These are phyloP conservation scores for Ypsolopha scabrella DNA, from an alignment of 2,888 invertebrate genomes.

Conservation along the genomic window DNA sequence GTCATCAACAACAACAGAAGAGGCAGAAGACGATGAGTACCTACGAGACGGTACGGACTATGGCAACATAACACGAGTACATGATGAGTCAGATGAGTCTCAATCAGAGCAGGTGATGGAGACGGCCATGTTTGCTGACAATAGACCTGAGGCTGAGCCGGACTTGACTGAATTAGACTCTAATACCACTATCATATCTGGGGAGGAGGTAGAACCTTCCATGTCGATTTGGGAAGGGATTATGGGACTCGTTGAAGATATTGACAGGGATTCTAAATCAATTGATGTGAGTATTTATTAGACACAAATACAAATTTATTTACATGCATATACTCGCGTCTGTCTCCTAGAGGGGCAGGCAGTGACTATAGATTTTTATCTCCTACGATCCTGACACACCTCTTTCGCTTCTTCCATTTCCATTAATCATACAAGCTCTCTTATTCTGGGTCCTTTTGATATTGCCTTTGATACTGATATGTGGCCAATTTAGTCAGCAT, in stretches of 20 bases:
- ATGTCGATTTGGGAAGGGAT: slow-evolving; percentile 57
- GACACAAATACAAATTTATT: too few relatives aligned
- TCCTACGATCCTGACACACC: too few relatives aligned
- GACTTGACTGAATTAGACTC: slow-evolving; percentile 38
- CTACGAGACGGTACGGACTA: slow-evolving; percentile 58
- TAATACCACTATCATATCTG: slow-evolving; percentile 50
- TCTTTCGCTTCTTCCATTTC: too few relatives aligned
- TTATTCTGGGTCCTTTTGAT: too few relatives aligned
- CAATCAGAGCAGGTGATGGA: slow-evolving; percentile 31
- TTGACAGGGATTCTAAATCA: slow-evolving; percentile 38
- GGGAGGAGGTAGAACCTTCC: slow-evolving; percentile 36
- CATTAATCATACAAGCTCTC: too few relatives aligned
- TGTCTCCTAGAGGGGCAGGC: too few relatives aligned
- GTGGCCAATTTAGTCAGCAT: too few relatives aligned
- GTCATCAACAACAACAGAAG: slow-evolving; percentile 75
- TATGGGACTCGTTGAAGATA: slow-evolving; percentile 52
- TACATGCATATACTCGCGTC: too few relatives aligned
- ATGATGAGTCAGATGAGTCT: slow-evolving; percentile 30
- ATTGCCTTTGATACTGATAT: too few relatives aligned
- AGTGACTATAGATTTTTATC: too few relatives aligned
- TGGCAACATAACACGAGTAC: slow-evolving; percentile 47
- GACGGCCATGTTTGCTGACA: slow-evolving; percentile 33
- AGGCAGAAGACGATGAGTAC: slow-evolving; percentile 67
- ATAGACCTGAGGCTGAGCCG: slow-evolving; percentile 31
- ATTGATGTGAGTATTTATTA: slow-evolving; percentile 37